Evolutionary conservation across 1,140 invertebrate species (phyloP).

Genomic region (Uloborus diversus): DNA sequence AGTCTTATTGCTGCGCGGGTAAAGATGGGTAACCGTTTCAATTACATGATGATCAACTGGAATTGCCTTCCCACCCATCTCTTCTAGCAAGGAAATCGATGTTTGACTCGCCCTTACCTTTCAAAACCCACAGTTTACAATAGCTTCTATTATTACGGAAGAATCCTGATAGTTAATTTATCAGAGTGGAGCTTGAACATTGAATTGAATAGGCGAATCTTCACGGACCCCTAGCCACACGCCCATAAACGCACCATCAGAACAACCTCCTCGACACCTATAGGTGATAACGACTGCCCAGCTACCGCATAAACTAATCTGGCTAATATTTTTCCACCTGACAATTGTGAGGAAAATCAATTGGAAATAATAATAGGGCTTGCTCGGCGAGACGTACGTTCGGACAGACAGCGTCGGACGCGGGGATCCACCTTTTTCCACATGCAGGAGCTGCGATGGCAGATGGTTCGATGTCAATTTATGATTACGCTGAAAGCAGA

Average conservation of each 20-base stretch:
- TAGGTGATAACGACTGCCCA: neutral
- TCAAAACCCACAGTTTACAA: too few species aligned
- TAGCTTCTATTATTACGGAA: too few species aligned
- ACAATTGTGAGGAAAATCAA: neutral
- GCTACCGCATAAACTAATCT: slow-evolving; percentile 20
- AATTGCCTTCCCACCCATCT: too few species aligned
- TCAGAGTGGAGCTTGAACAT: neutral
- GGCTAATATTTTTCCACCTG: slow-evolving; percentile 36
- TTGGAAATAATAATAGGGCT: slow-evolving; percentile 46
- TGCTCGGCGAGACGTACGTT: neutral
- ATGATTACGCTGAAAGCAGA: neutral
- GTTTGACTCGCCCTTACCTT: too few species aligned
- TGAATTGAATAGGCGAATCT: neutral
- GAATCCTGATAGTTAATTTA: too few species aligned
- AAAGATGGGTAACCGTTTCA: too few species aligned
- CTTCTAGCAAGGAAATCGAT: too few species aligned
- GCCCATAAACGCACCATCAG: neutral
- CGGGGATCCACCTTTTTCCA: neutral
- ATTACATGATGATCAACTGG: too few species aligned
- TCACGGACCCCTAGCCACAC: neutral
- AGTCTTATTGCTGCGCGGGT: too few species aligned
- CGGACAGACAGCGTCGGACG: neutral
- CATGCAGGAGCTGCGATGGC: neutral
- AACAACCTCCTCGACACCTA: neutral
- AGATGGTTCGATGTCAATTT: slow-evolving; percentile 27